Conservation (phyloP, 2,797 vertebrate genomes). For the Cyclopterus lumpus region DNA sequence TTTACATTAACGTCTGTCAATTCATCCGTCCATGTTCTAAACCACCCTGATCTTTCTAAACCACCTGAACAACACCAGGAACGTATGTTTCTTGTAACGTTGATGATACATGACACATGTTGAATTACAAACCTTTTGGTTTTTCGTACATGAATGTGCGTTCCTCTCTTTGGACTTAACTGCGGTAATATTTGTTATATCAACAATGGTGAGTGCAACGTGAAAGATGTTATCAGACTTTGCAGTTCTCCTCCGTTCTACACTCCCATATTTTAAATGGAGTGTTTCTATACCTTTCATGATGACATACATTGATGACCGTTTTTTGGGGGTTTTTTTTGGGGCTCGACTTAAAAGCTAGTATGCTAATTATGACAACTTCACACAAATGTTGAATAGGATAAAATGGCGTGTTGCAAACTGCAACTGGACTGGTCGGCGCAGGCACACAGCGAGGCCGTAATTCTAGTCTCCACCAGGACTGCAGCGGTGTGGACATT, state of each 20-base stretch:
- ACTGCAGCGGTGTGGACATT: conserved; percentile 1
- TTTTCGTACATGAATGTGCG: not conserved
- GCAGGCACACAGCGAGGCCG: not conserved
- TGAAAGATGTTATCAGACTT: not conserved
- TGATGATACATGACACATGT: conserved; percentile 12
- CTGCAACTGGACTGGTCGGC: not conserved
- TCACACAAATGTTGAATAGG: not conserved
- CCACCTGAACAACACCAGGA: conserved; percentile 17
- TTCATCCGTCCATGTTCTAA: conserved; percentile 22
- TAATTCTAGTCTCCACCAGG: not conserved
- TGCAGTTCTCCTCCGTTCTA: not conserved
- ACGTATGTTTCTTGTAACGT: not conserved
- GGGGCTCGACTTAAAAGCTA: not conserved
- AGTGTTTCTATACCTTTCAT: not conserved
- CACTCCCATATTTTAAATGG: not conserved
- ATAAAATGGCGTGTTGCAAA: not conserved
- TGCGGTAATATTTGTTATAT: not conserved
- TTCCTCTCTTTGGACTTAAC: not conserved
- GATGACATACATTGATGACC: too few relatives aligned
- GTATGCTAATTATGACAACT: not conserved
- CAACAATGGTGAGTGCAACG: not conserved
- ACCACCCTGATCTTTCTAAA: conserved; percentile 15
- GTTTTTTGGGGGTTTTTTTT: too few relatives aligned
- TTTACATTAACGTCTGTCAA: conserved; percentile 30
- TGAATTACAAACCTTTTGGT: not conserved